Evolutionary conservation across 2,113 vertebrate genomes (phyloP).

Genomic region (Fulica atra): DNA sequence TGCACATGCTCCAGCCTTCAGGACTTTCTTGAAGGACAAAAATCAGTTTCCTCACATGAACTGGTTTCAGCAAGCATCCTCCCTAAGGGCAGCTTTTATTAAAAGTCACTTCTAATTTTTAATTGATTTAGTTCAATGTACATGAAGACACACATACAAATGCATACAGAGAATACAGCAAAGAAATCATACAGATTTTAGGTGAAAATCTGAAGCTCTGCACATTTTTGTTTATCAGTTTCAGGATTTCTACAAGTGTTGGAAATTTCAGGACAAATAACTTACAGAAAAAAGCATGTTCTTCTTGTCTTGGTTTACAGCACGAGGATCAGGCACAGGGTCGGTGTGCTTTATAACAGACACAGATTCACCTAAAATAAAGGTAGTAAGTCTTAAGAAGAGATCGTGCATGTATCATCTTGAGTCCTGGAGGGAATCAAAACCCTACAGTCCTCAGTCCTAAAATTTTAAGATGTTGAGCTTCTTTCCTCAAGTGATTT

Average conservation of each 20-base stretch:
- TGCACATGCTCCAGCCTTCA: neutral
- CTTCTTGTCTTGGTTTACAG: conserved; percentile 99
- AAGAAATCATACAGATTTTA: neutral
- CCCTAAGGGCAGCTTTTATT: neutral
- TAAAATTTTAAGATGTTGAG: neutral
- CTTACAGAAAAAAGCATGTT: conserved; percentile 99
- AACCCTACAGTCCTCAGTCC: neutral
- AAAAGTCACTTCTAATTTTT: neutral
- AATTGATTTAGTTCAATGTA: neutral
- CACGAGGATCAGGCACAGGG: conserved; percentile 96
- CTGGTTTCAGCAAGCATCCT: neutral
- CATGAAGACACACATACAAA: neutral
- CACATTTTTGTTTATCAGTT: neutral
- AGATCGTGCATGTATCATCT: neutral
- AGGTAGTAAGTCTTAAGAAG: neutral
- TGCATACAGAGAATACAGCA: rapidly evolving
- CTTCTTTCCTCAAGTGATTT: neutral
- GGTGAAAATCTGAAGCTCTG: neutral
- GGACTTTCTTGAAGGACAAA: neutral
- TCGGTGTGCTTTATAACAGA: conserved; percentile 99
- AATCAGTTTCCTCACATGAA: neutral
- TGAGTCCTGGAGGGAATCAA: neutral
- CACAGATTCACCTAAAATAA: conserved; percentile 89
- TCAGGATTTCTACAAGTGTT: neutral
- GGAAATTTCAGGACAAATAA: neutral